Conservation (phyloP, 2,797 vertebrate genomes). For the Neomorphus geoffroyi region DNA sequence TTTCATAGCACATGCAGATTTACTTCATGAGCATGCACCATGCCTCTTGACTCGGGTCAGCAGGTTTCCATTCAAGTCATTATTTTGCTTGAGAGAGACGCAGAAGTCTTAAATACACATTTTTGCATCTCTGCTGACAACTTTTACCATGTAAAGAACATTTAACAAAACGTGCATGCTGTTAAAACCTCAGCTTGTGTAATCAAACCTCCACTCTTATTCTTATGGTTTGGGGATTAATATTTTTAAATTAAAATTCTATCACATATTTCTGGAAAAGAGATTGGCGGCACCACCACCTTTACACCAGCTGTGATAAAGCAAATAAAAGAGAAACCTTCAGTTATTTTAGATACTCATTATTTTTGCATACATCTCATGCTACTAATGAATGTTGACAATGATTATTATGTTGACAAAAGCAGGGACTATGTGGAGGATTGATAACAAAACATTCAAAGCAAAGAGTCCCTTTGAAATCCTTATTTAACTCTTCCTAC, state of each 20-base stretch:
- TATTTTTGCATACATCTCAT: neutral
- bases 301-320: neutral
- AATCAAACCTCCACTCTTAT: neutral
- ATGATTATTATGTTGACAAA: neutral
- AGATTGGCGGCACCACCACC: neutral
- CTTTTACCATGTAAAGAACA: neutral
- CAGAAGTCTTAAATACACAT: neutral
- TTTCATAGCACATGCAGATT: neutral
- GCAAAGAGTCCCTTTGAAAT: neutral
- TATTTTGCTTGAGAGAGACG: neutral
- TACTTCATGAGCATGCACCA: neutral
- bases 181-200: neutral
- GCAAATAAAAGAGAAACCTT: neutral
- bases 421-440: neutral
- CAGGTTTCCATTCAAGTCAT: neutral
- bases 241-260: neutral
- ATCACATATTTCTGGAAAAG: neutral
- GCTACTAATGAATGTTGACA: neutral
- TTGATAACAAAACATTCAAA: neutral
- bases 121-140: neutral
- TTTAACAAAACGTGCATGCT: neutral
- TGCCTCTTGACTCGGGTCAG: neutral
- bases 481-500: neutral
- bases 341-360: neutral
- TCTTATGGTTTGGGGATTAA: neutral